These are phyloP conservation scores for Cabera pusaria DNA, from an alignment of 2,888 invertebrate genomes.

Conservation along the genomic window DNA sequence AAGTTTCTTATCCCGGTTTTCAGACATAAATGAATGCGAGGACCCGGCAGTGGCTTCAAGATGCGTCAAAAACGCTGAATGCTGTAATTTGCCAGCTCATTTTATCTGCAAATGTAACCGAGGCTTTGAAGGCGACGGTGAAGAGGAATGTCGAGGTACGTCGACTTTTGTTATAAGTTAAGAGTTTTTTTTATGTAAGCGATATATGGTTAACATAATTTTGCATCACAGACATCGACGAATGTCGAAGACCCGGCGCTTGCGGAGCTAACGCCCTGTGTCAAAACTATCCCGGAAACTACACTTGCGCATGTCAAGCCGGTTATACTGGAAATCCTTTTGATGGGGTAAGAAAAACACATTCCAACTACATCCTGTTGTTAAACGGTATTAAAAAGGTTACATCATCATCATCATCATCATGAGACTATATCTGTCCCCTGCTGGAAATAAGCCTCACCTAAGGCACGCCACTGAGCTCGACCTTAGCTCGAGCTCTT, in stretches of 20 bases:
- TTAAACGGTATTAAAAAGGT: too few relatives aligned
- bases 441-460: too few relatives aligned
- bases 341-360: slow-evolving; percentile 66
- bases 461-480: too few relatives aligned
- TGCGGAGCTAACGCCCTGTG: slow-evolving; percentile 93
- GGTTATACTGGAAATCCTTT: slow-evolving; percentile 93
- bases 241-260: slow-evolving; percentile 91
- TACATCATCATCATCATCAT: too few relatives aligned
- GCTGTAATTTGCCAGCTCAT: slow-evolving; percentile 96
- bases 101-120: slow-evolving; percentile 97
- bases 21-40: slow-evolving; percentile 94
- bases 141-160: slow-evolving; percentile 92
- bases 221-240: slow-evolving; percentile 88
- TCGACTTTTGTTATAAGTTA: too few relatives aligned
- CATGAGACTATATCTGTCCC: too few relatives aligned
- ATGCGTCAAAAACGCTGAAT: slow-evolving; percentile 96
- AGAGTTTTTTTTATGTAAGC: too few relatives aligned
- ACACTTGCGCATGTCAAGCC: slow-evolving; percentile 91
- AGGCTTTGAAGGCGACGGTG: slow-evolving; percentile 96
- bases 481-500: too few relatives aligned
- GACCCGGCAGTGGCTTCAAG: slow-evolving; percentile 92
- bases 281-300: slow-evolving; percentile 93
- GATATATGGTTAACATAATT: not conserved
- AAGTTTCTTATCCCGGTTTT: too few relatives aligned
- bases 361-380: too few relatives aligned